Evolutionary conservation across 2,888 invertebrate genomes (phyloP), one percentile per base, ranked within the genome.

Genomic region (Nysson spinosus): DNA sequence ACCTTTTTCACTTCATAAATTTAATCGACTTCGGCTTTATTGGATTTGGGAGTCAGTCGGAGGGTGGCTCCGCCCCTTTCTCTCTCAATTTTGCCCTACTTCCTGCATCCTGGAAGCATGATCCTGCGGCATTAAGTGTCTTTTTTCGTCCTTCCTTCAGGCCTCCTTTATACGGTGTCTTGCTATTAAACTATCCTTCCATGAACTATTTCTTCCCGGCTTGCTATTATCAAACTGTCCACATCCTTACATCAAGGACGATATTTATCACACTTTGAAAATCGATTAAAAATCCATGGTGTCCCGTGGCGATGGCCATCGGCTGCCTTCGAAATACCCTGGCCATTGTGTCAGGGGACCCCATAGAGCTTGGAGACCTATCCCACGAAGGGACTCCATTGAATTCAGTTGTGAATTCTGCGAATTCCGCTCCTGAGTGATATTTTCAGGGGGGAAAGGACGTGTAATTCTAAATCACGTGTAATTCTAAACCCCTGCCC

Each of bases 11-110:
- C 81, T 83, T 83, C 83, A 82, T 81, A 82, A 85, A 85, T 85
- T 86, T 84, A 84, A 86, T 85, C 82, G 81, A 76, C 80, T 82
- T 77, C 77, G 74, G 76, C 77, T 79, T 84, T 85, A 86, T 85
- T 84, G 85, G 81, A 82, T 85, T 81, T 74, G 60, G 65, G 69
- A 75, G 70, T 69, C 75, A 75, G 70, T 69, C 78, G 72, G 69
- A 69, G 70, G 56, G 66, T 52, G 43, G 58, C 55, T 35, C 19
- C 63, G 60, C 43, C 58, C 61, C 58, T 72, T 60, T 62, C 61
- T 65, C 58, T 47, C 55, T 54, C 66, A 55, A 57, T 42, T 57
- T 63, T 63, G 44, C 56, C 55, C 44, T 34, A n/a, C 9, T 34
- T 6, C 16, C n/a, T 24, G 19, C 16, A 17, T 2, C 9, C n/a